Percentiles rank a stretch among this genome's conserved stretches.
These are phyloP conservation scores for Ursus arctos DNA, from an alignment of 2,113 vertebrate genomes.

Conservation along the genomic window DNA sequence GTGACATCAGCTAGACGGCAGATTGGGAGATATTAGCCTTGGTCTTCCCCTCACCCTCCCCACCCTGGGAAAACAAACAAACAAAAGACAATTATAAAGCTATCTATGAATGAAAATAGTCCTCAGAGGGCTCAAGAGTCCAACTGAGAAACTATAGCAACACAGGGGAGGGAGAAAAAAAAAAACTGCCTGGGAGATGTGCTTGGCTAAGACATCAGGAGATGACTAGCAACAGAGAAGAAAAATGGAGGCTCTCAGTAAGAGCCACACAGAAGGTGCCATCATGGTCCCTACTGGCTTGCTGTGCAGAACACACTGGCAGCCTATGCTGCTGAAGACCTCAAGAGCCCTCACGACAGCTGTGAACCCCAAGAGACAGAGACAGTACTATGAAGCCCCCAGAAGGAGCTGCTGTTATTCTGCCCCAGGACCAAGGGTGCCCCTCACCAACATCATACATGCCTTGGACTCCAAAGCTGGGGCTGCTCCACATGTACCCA, in stretches of 20 bases:
- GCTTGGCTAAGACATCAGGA: not conserved
- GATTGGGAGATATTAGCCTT: not conserved
- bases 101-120: not conserved
- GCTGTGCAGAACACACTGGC: not conserved
- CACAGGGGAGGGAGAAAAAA: not conserved
- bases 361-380: not conserved
- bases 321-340: not conserved
- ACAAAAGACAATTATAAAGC: not conserved
- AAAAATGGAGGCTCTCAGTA: not conserved
- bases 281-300: not conserved
- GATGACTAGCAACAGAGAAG: not conserved
- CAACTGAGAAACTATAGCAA: slow-evolving; percentile 2
- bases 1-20: not conserved
- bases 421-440: not conserved
- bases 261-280: not conserved
- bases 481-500: not conserved
- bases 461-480: not conserved
- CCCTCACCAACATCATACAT: not conserved
- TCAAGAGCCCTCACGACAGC: not conserved
- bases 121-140: not conserved
- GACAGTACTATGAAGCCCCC: not conserved
- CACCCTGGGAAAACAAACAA: not conserved
- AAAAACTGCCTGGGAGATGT: not conserved
- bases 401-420: not conserved
- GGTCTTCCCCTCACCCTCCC: not conserved